Conservation (phyloP, 2,113 vertebrate genomes). For the Pan paniscus region DNA sequence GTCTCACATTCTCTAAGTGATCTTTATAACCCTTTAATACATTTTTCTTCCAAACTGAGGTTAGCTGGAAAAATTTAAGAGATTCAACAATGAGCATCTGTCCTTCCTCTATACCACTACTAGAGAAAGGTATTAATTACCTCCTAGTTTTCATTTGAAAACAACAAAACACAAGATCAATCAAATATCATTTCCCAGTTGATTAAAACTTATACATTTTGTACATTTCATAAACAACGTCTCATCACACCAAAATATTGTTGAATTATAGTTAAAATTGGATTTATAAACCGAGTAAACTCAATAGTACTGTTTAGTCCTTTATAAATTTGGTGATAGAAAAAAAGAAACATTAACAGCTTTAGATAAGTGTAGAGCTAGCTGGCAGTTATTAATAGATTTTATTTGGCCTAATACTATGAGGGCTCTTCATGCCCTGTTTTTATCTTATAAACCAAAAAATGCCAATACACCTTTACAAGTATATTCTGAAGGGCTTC, state of each 20-base stretch:
- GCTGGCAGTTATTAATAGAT: neutral
- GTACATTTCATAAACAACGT: neutral
- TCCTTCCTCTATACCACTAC: neutral
- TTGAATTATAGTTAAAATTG: neutral
- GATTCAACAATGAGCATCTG: neutral
- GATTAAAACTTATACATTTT: neutral
- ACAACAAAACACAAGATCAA: neutral
- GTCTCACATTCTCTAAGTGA: neutral
- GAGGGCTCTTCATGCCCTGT: constrained; percentile 19
- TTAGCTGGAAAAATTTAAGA: neutral
- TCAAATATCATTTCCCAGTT: neutral
- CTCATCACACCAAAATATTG: neutral
- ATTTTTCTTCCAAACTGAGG: neutral
- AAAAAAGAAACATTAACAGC: neutral
- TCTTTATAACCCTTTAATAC: neutral
- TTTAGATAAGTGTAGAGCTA: neutral
- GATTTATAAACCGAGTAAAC: neutral
- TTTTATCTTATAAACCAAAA: constrained; percentile 53
- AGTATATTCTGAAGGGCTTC: constrained; percentile 9
- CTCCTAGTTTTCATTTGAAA: neutral
- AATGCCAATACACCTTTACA: constrained; percentile 62
- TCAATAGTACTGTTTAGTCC: neutral
- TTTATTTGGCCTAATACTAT: neutral
- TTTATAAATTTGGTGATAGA: neutral
- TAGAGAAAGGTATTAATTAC: neutral